Conservation (phyloP, 2,888 invertebrate species). For the Sabatieria punctata region DNA sequence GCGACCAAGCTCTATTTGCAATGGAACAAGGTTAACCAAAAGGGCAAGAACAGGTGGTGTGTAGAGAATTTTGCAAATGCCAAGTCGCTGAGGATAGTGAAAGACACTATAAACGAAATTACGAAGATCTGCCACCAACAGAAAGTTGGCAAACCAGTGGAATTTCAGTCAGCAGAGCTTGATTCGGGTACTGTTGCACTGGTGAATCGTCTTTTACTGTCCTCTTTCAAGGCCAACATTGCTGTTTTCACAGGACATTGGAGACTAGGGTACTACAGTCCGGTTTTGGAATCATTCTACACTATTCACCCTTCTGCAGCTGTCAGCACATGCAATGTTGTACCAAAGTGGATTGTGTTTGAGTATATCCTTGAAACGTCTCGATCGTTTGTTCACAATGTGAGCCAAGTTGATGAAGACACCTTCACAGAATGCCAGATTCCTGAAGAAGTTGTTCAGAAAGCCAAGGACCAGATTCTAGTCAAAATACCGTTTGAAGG, state of each 20-base stretch:
- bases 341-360: neutral
- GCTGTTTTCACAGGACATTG: neutral
- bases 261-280: neutral
- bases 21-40: neutral
- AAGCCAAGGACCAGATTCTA: neutral
- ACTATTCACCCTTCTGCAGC: neutral
- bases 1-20: neutral
- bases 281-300: neutral
- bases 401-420: neutral
- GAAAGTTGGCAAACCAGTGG: neutral
- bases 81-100: neutral
- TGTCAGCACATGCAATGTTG: too few species aligned
- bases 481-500: too few species aligned
- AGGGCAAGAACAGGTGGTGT: neutral
- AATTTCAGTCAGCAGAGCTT: neutral
- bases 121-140: neutral
- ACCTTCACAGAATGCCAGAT: neutral
- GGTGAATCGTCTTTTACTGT: neutral
- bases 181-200: too few species aligned
- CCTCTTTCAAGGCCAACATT: neutral
- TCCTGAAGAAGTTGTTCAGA: neutral
- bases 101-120: neutral
- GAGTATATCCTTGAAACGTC: slow-evolving; percentile 1
- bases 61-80: neutral
- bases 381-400: neutral